Conservation (phyloP, 2,113 vertebrate species). For the Chlorodrepanis virens region DNA sequence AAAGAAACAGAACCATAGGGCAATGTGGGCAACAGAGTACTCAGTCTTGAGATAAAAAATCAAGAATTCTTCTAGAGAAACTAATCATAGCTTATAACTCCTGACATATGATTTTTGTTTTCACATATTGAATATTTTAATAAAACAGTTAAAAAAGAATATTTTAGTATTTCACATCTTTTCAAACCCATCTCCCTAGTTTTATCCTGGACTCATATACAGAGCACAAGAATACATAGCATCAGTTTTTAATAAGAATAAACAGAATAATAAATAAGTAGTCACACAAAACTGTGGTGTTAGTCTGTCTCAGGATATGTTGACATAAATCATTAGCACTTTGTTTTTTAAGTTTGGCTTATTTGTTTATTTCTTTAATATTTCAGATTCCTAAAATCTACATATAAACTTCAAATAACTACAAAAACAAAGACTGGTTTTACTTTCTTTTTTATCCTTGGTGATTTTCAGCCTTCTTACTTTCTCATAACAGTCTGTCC, state of each 20-base stretch:
- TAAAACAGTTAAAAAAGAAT: background rate
- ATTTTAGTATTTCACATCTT: background rate
- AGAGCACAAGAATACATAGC: background rate
- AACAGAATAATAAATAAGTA: conserved; percentile 55
- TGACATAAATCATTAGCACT: conserved; percentile 31
- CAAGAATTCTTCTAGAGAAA: background rate
- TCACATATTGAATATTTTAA: background rate
- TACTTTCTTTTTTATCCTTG: background rate
- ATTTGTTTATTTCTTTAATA: conserved; percentile 45
- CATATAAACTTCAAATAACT: background rate
- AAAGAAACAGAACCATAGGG: background rate
- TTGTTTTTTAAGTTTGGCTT: conserved; percentile 11
- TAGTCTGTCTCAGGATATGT: background rate
- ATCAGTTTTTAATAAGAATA: conserved; percentile 30
- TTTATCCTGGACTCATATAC: background rate
- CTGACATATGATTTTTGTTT: background rate
- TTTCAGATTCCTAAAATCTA: conserved; percentile 6
- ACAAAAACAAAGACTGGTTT: background rate
- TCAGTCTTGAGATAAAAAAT: background rate
- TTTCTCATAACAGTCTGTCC: background rate
- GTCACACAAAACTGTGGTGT: background rate
- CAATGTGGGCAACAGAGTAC: background rate
- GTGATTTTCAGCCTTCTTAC: background rate
- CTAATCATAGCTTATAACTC: background rate
- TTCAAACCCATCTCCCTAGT: background rate